phyloP scores from a whole-genome alignment of 2,113 vertebrate species.

The Dendrocopos noguchii region DNA sequence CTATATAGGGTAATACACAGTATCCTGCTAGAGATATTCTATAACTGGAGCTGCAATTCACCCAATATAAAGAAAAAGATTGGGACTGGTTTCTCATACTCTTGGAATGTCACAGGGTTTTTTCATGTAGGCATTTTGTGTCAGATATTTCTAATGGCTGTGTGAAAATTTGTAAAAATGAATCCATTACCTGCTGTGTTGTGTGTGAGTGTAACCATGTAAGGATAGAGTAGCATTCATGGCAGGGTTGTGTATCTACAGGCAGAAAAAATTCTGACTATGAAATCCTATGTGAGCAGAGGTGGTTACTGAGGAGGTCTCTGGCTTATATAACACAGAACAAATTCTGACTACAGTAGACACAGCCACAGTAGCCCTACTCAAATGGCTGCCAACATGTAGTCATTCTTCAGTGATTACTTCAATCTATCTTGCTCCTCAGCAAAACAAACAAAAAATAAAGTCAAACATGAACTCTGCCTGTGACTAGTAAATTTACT shows the following conservation, averaged over 20 bases:
- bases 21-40: background rate
- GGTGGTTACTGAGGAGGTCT: background rate
- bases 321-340: background rate
- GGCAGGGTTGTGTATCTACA: background rate
- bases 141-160: conserved; percentile 1
- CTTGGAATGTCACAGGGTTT: conserved; percentile 13
- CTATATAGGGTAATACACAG: background rate
- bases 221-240: background rate
- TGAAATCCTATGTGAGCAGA: background rate
- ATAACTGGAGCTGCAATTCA: conserved; percentile 22
- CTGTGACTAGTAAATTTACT: conserved; percentile 1
- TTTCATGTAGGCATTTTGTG: conserved; percentile 1
- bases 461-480: background rate
- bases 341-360: background rate
- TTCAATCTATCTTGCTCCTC: background rate
- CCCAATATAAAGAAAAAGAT: conserved; percentile 8
- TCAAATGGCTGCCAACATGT: background rate
- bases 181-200: background rate
- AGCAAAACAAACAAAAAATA: background rate
- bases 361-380: background rate
- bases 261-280: background rate
- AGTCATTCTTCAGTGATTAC: background rate
- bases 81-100: conserved; percentile 16
- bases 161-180: background rate
- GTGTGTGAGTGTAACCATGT: background rate